Percentiles rank a stretch among this genome's conserved stretches.
phyloP scores from a whole-genome alignment of 2,797 vertebrate genomes.

The Bovichtus diacanthus region DNA sequence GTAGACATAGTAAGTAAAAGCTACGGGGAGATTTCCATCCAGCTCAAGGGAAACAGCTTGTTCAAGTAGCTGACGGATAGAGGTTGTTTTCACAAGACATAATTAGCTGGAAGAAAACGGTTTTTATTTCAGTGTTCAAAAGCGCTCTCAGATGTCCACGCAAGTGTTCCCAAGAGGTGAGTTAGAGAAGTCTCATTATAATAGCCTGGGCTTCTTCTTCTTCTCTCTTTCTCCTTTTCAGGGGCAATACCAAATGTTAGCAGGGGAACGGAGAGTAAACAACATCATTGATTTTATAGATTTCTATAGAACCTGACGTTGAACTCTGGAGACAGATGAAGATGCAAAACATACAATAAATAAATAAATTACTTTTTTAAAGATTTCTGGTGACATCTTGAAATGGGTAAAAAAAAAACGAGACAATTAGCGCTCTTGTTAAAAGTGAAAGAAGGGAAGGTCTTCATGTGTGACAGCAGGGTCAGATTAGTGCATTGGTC shows the following conservation, averaged over 20 bases:
- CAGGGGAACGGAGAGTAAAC: not conserved
- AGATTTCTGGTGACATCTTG: not conserved
- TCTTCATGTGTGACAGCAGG: not conserved
- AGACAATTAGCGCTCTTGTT: not conserved
- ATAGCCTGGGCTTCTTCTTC: constrained; percentile 17
- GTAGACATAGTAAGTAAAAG: constrained; percentile 29
- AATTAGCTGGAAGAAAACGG: constrained; percentile 48
- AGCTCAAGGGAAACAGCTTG: constrained; percentile 28
- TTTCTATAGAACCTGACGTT: constrained; percentile 26
- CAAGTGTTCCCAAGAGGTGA: constrained; percentile 47
- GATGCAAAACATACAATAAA: constrained; percentile 9
- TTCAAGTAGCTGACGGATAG: constrained; percentile 51
- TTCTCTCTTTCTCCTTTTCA: constrained; percentile 29
- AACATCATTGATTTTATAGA: not conserved
- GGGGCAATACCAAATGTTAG: not conserved
- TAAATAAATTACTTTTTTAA: not conserved
- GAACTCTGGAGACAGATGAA: constrained; percentile 7
- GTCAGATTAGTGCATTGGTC: not conserved
- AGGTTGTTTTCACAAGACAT: constrained; percentile 48
- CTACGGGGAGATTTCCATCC: constrained; percentile 32
- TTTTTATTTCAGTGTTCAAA: constrained; percentile 58
- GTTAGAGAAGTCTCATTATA: constrained; percentile 45
- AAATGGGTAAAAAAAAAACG: not conserved
- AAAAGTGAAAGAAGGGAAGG: not conserved
- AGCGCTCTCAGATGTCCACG: constrained; percentile 43